Evolutionary conservation across 2,113 vertebrate genomes (phyloP).

Genomic region (Ornithorhynchus anatinus): DNA sequence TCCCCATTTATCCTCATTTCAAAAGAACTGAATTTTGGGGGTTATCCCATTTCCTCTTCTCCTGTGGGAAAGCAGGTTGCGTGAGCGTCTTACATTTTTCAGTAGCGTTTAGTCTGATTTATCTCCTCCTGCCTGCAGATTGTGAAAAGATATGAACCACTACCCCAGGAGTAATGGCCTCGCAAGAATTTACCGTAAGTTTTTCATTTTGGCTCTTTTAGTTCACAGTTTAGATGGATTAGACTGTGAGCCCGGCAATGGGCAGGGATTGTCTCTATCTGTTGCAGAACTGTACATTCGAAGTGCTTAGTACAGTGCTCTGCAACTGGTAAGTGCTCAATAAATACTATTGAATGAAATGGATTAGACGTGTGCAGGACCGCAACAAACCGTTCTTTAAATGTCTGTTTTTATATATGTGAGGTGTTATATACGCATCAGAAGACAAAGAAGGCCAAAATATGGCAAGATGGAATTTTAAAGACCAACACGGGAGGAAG

Average conservation of each 20-base stretch:
- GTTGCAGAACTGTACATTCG: too few relatives aligned
- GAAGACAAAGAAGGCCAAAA: constrained; percentile 79
- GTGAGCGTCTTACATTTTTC: fast-evolving
- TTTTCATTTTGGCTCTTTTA: background rate
- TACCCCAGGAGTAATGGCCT: constrained; percentile 44
- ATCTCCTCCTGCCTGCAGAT: background rate
- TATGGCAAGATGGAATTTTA: constrained; percentile 79
- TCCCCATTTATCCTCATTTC: too few relatives aligned
- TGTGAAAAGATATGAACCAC: background rate
- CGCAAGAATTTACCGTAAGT: constrained; percentile 67
- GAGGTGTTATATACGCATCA: constrained; percentile 81
- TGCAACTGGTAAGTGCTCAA: too few relatives aligned
- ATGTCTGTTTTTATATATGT: constrained; percentile 21
- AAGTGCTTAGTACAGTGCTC: too few relatives aligned
- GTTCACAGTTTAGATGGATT: background rate
- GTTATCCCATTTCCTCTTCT: fast-evolving
- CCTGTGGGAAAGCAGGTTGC: fast-evolving
- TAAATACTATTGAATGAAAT: too few relatives aligned
- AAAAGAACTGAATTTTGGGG: too few relatives aligned
- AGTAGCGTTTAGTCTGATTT: background rate
- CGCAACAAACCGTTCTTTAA: background rate
- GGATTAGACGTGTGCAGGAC: background rate
- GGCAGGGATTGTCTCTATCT: too few relatives aligned
- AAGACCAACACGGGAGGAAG: constrained; percentile 57
- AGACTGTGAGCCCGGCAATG: too few relatives aligned